These are phyloP conservation scores for Chloebia gouldiae DNA, from an alignment of 2,113 vertebrate genomes.

Conservation along the genomic window DNA sequence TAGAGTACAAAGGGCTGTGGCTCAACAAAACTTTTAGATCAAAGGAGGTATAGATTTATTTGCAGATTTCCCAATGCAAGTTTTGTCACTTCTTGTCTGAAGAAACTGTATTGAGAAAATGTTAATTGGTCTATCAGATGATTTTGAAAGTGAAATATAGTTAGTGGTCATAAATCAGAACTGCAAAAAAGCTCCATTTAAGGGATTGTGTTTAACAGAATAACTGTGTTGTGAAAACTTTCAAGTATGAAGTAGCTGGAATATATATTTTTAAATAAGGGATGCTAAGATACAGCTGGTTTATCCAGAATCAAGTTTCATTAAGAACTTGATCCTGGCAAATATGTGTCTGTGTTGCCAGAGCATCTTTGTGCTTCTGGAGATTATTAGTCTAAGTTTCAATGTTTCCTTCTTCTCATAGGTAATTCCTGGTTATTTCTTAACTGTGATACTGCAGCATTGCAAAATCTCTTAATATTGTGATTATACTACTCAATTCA, in stretches of 20 bases:
- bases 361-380: background rate
- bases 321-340: background rate
- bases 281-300: background rate
- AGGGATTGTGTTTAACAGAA: background rate
- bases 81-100: background rate
- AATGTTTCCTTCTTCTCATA: background rate
- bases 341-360: background rate
- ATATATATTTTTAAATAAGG: background rate
- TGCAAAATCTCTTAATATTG: background rate
- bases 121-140: background rate
- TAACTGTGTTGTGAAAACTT: background rate
- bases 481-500: background rate
- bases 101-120: background rate
- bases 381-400: background rate
- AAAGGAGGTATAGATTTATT: background rate
- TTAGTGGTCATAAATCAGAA: background rate
- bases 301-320: background rate
- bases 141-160: background rate
- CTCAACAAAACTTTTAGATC: background rate
- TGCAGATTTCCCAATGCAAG: background rate
- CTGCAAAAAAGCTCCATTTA: background rate
- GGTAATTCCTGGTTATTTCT: background rate
- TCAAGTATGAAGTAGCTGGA: background rate
- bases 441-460: background rate
- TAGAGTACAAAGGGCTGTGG: background rate